phyloP scores from a whole-genome alignment of 2,113 vertebrate species.

The Lycocorax pyrrhopterus region DNA sequence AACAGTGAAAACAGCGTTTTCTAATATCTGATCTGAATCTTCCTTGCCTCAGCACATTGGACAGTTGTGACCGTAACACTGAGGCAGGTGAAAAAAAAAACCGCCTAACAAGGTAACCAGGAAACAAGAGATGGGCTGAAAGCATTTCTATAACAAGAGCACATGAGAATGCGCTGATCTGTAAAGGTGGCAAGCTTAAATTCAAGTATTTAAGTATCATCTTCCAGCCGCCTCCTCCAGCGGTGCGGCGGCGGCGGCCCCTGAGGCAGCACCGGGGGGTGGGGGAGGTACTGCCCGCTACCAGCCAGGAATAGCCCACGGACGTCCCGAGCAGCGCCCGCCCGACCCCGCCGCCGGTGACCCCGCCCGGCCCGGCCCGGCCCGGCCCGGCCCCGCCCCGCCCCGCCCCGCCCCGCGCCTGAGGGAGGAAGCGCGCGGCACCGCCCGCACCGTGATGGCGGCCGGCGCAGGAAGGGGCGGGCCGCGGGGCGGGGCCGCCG shows the following conservation, averaged over 20 bases:
- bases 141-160: not conserved
- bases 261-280: fast-evolving
- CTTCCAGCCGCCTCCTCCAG: no score
- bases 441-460: no score
- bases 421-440: no score
- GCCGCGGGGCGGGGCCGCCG: no score
- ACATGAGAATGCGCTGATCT: fast-evolving
- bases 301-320: fast-evolving
- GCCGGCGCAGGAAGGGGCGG: no score
- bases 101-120: fast-evolving
- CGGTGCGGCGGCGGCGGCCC: no score
- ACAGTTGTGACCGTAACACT: fast-evolving
- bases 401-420: not conserved
- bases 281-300: fast-evolving
- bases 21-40: not conserved
- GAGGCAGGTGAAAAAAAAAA: fast-evolving
- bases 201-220: fast-evolving
- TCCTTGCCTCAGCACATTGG: not conserved
- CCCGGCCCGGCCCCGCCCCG: no score
- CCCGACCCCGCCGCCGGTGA: no score
- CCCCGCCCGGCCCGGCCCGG: not conserved
- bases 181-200: not conserved
- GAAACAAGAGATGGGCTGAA: not conserved
- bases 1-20: not conserved
- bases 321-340: fast-evolving